Base-by-base conservation (phyloP, 92 coral and sea anemone genomes). In the Epizoanthus fatuus region DNA sequence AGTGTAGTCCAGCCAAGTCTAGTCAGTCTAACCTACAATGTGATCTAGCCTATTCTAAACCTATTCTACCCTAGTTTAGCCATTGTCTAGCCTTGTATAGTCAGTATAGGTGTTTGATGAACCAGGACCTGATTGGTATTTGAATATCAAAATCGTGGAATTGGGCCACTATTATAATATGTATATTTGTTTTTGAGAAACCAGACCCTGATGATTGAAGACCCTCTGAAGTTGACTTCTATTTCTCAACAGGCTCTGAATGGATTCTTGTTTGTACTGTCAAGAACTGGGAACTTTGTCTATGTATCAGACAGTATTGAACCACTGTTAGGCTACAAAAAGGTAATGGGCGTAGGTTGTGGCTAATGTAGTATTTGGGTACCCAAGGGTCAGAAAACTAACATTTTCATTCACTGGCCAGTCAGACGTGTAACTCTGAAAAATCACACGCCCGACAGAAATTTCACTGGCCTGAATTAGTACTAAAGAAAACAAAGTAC, bases 241-340 rank as follows among this genome's bases (percentile, higher is more conserved):
- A 35, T 32, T 9, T 56, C 52, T 80, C 53, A 49, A 29, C 88
- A 96, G 98, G 91, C 88, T 51, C 87, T 90, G 29, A 89, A 90
- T 90, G 98, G 98, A 22, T 96, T 96, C 71, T 68, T 96, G 77
- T 86, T 96, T 80, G 98, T 86, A 7, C 81, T 96, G 17, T 92
- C 98, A 44, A 83, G 72, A 32, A 79, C 67, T 68, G 96, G 98
- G 45, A 90, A 88, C 11, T 80, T 96, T 58, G 86, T 59, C n/a
- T 90, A 79, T 84, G 72, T 96, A 17, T 96, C 98, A 13, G 90
- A 92, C 59, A 94, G 92, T 82, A 80, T 94, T 19, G 80, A 87
- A 55, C 90, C 94, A 16, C 83, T 94, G 47, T 81, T 92, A 59
- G 98, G 98, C 4, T 86, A 87, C 56, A 86, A 74, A 49, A 90